These are phyloP conservation scores for Etheostoma perlongum DNA, from an alignment of 2,797 vertebrate genomes.

Conservation along the genomic window DNA sequence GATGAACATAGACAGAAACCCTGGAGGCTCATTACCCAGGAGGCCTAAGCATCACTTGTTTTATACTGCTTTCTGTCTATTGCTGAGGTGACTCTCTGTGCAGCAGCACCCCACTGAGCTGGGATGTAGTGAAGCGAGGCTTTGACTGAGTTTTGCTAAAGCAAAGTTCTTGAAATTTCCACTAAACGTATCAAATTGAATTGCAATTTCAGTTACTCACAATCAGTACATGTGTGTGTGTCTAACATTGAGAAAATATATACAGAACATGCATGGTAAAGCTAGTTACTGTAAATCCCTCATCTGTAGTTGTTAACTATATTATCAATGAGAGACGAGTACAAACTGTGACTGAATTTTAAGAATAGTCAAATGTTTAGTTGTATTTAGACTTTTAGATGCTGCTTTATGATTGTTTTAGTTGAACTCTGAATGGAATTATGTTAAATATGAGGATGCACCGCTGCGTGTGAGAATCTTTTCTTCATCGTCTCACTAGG, in stretches of 20 bases:
- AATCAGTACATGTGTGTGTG: not conserved
- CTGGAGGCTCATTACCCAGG: constrained; percentile 62
- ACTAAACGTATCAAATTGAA: not conserved
- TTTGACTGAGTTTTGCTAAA: constrained; percentile 12
- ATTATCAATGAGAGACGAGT: too few species aligned
- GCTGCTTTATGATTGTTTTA: too few species aligned
- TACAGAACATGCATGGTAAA: not conserved
- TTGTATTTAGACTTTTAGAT: too few species aligned
- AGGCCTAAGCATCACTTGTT: constrained; percentile 36
- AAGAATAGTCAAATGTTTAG: too few species aligned
- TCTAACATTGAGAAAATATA: not conserved
- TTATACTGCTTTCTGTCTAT: constrained; percentile 29
- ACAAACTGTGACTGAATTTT: too few species aligned
- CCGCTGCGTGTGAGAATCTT: too few species aligned
- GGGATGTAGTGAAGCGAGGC: constrained; percentile 20
- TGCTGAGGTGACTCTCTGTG: constrained; percentile 25
- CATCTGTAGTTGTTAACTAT: not conserved
- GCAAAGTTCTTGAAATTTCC: constrained; percentile 13
- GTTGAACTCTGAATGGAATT: too few species aligned
- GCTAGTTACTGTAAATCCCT: not conserved
- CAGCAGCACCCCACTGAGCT: constrained; percentile 13
- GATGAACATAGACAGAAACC: constrained; percentile 47
- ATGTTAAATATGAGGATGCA: too few species aligned
- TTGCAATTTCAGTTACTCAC: not conserved
- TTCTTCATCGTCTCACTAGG: too few species aligned